Evolutionary conservation across 1,140 invertebrate species (phyloP), one percentile per base, ranked within the genome.

Genomic region (Drosophila erecta): DNA sequence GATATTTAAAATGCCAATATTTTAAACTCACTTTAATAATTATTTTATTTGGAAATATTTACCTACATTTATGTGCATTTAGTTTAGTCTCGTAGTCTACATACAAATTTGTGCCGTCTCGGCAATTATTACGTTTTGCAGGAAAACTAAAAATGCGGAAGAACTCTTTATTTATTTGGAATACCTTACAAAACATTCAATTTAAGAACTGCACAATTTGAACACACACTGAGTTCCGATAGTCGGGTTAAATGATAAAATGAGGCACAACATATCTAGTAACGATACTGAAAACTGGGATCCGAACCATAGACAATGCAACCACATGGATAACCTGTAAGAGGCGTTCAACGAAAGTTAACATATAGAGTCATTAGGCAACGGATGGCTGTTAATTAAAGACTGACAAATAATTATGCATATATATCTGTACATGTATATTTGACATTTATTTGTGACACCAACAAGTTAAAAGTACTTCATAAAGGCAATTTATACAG

Each of bases 241-340:
- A 11, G 33, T 38, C 43, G 58, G 50, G 47, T 73, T 62, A 60
- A 71, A 51, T 59, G 55, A 59, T 51, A 53, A 50, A 72, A 72
- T 72, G 67, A 56, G 51, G 38, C 66, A 46, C 46, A 80, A 76
- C 40, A 55, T 47, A 54, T 47, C 81, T 87, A 92, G 75, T 92
- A 92, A 76, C 79, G 85, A 85, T 87, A 76, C 64, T 87, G 90
- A 81, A 90, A 75, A 79, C 44, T 66, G 75, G 90, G 84, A 80
- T 92, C 90, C 84, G 90, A 87, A 69, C 70, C 90, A 75, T 92
- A 92, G 64, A 83, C 90, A 90, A 91, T 83, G 78, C 90, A 92
- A 79, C 79, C 80, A 77, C 90, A 92, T 49, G 90, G 90, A 85
- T 91, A 92, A 77, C 87, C 90, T 87, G 83, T 72, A 89, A 87